Evolutionary conservation across 2,797 vertebrate species (phyloP).

Genomic region (Nannoperca obscura): DNA sequence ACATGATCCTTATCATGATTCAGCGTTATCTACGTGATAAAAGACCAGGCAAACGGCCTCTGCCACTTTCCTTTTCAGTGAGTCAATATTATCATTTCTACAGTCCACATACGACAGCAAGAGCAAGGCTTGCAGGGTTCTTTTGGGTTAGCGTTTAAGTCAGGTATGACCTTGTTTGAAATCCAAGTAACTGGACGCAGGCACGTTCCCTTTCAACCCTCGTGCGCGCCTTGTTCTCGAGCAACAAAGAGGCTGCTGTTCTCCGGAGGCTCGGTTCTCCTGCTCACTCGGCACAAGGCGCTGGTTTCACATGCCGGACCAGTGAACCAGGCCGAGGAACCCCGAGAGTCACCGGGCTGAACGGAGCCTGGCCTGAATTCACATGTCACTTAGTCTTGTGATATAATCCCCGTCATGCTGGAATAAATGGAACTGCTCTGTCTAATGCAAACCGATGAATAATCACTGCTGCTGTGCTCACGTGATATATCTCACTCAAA

Average conservation of each 20-base stretch:
- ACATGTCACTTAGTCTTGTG: conserved; percentile 18
- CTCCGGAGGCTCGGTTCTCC: conserved; percentile 33
- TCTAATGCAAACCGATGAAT: not conserved
- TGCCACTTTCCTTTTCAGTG: not conserved
- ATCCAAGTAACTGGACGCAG: conserved; percentile 41
- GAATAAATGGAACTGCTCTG: not conserved
- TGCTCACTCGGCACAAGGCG: conserved; percentile 71
- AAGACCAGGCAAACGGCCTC: not conserved
- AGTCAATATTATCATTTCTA: conserved; percentile 28
- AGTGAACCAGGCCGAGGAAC: conserved; percentile 29
- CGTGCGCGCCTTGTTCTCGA: conserved; percentile 13
- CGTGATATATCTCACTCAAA: not conserved
- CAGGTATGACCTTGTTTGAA: conserved; percentile 14
- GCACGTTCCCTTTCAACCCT: conserved; percentile 40
- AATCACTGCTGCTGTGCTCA: not conserved
- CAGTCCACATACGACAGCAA: not conserved
- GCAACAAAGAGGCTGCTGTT: conserved; percentile 80
- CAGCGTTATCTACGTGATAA: not conserved
- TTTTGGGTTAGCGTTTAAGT: conserved; percentile 1
- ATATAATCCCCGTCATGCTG: conserved; percentile 9
- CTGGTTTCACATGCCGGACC: conserved; percentile 49
- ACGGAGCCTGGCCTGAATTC: conserved; percentile 28
- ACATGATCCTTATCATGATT: not conserved
- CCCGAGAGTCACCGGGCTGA: conserved; percentile 22
- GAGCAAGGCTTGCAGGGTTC: not conserved